Percentiles rank a stretch among this genome's conserved stretches.
Conservation (phyloP, 2,888 invertebrate genomes). For the Sinohyriopsis cumingii region DNA sequence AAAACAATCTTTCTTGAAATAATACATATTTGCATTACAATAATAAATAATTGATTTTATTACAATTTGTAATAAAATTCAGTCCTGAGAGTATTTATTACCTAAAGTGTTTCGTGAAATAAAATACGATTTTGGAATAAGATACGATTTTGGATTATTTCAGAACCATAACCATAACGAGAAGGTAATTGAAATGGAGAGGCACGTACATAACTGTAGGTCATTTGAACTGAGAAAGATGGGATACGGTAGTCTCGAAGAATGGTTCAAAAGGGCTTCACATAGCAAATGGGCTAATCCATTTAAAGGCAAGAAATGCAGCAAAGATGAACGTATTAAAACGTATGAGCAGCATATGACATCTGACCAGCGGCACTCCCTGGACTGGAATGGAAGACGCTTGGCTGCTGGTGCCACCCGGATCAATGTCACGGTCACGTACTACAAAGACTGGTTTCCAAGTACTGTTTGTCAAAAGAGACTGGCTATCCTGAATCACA, state of each 20-base stretch:
- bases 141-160: no score
- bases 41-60: no score
- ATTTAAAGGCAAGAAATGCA: slow-evolving; percentile 21
- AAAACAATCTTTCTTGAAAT: no score
- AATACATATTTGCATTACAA: no score
- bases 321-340: slow-evolving; percentile 18
- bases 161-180: not conserved
- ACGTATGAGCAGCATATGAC: slow-evolving; percentile 28
- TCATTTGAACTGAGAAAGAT: slow-evolving; percentile 21
- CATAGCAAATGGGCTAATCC: slow-evolving; percentile 46
- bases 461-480: slow-evolving; percentile 4
- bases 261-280: slow-evolving; percentile 40
- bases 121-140: no score
- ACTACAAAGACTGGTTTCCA: slow-evolving; percentile 25
- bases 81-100: no score
- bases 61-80: no score
- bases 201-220: slow-evolving; percentile 23
- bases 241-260: slow-evolving; percentile 31
- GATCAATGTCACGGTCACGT: slow-evolving; percentile 41
- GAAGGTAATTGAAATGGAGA: not conserved
- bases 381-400: slow-evolving; percentile 39
- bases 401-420: slow-evolving; percentile 49
- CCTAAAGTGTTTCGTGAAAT: no score
- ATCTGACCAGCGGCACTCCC: slow-evolving; percentile 27
- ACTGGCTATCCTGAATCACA: no score